A percentile compares a stretch with the other conserved stretches of the same genome.
These are phyloP conservation scores for Sylvicola cinctus DNA, from an alignment of 2,888 invertebrate species.

Conservation along the genomic window DNA sequence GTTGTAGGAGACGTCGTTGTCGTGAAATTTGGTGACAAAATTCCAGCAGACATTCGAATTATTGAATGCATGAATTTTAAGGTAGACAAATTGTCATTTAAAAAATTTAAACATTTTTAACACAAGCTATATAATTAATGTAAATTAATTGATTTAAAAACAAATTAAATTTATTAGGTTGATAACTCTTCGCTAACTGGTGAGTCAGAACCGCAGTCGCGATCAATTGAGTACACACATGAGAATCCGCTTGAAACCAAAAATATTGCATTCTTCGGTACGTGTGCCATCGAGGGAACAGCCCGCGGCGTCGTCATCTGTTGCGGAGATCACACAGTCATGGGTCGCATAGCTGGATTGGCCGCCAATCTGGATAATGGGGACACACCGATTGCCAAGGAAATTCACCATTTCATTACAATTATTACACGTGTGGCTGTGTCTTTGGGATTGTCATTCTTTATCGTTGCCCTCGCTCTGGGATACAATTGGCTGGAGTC, in stretches of 20 bases:
- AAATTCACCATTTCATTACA: constrained; percentile 98
- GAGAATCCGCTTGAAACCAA: constrained; percentile 90
- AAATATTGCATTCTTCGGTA: constrained; percentile 89
- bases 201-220: constrained; percentile 88
- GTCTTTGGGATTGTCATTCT: constrained; percentile 90
- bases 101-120: too few relatives aligned
- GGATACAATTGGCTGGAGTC: constrained; percentile 99
- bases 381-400: constrained; percentile 96
- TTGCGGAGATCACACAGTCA: constrained; percentile 89
- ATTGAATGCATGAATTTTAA: constrained; percentile 92
- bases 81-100: constrained; percentile 28
- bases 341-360: constrained; percentile 89
- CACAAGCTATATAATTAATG: too few relatives aligned
- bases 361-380: constrained; percentile 88
- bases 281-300: constrained; percentile 84
- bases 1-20: constrained; percentile 96
- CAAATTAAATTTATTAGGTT: constrained; percentile 19
- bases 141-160: too few relatives aligned
- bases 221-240: constrained; percentile 75
- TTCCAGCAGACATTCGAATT: constrained; percentile 94
- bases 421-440: constrained; percentile 93
- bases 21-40: constrained; percentile 96
- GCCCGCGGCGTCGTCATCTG: constrained; percentile 85
- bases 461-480: constrained; percentile 91
- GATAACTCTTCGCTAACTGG: constrained; percentile 92